These are phyloP conservation scores for Halcyon smyrnensis DNA, from an alignment of 2,797 vertebrate species.

Conservation along the genomic window DNA sequence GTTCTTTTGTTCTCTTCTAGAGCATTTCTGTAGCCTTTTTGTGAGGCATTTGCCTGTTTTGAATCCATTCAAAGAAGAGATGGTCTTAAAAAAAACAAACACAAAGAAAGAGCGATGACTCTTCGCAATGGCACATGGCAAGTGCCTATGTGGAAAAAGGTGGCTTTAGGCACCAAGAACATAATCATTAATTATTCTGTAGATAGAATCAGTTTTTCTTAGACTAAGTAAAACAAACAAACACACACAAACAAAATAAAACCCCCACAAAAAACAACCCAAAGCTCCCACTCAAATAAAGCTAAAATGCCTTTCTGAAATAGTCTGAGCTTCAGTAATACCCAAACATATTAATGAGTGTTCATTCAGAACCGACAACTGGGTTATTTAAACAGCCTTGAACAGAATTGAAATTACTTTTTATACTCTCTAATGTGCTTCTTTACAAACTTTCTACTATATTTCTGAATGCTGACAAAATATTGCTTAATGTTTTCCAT, in stretches of 20 bases:
- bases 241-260: neutral
- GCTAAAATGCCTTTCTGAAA: neutral
- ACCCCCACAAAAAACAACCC: accelerated
- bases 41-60: neutral
- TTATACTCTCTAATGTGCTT: neutral
- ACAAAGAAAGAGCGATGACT: neutral
- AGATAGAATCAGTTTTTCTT: neutral
- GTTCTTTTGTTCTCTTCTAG: neutral
- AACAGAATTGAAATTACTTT: neutral
- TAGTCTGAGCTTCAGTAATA: neutral
- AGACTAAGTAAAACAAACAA: neutral
- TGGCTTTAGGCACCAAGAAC: neutral
- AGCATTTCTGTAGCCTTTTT: neutral
- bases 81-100: neutral
- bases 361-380: neutral
- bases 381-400: neutral
- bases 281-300: neutral
- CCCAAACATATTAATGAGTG: neutral
- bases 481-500: neutral
- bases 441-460: neutral
- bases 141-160: neutral
- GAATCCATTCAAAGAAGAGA: neutral
- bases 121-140: neutral
- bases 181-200: neutral
- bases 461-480: neutral